These are phyloP conservation scores for Ruditapes philippinarum DNA, from an alignment of 1,140 invertebrate genomes.

Conservation along the genomic window DNA sequence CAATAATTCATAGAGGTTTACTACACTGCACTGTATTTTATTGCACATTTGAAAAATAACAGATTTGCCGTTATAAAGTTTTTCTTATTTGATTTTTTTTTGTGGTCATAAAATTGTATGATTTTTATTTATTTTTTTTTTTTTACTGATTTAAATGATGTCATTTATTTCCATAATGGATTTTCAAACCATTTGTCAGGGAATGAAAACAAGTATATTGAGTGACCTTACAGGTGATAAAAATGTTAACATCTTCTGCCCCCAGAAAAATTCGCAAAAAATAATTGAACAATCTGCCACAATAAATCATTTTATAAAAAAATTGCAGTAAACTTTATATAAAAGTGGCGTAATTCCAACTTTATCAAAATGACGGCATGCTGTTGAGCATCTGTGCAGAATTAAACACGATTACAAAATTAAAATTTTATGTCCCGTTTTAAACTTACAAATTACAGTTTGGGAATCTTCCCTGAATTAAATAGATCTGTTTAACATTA, in stretches of 20 bases:
- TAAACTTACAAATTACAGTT: not conserved
- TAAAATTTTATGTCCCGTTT: constrained; percentile 26
- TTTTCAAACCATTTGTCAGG: too few relatives aligned
- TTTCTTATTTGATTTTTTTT: too few relatives aligned
- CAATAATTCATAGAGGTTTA: not conserved
- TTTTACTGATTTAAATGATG: too few relatives aligned
- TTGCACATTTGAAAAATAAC: too few relatives aligned
- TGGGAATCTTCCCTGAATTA: not conserved
- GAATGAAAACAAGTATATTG: too few relatives aligned
- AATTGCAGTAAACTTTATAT: not conserved
- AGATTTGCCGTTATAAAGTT: not conserved
- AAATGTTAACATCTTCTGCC: too few relatives aligned
- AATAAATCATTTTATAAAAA: not conserved
- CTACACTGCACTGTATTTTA: not conserved
- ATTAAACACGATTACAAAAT: constrained; percentile 19
- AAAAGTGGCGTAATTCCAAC: constrained; percentile 6
- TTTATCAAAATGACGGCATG: not conserved
- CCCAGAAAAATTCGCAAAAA: too few relatives aligned
- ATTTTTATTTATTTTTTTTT: too few relatives aligned
- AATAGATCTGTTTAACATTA: not conserved
- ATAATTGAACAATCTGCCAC: not conserved
- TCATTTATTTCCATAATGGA: too few relatives aligned
- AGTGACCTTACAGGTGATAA: too few relatives aligned
- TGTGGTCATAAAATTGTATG: too few relatives aligned
- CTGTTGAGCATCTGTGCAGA: not conserved